Evolutionary conservation across 2,888 invertebrate genomes (phyloP).

Genomic region (Exephanes ischioxanthus): DNA sequence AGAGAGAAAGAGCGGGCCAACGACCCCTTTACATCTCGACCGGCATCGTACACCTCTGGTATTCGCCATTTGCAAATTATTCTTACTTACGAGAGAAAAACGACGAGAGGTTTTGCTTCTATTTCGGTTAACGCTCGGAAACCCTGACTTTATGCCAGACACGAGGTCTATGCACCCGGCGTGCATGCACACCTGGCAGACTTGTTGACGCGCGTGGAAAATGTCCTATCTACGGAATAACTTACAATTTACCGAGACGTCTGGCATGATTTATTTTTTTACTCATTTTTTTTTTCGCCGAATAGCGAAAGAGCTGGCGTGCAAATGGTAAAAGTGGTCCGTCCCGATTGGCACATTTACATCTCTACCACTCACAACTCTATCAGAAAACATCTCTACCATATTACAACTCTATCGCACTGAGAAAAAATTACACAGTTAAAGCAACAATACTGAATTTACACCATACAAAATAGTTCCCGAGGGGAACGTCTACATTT

Average conservation of each 20-base stretch:
- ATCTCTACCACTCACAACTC: too few relatives aligned
- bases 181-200: slow-evolving; percentile 65
- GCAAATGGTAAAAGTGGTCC: too few relatives aligned
- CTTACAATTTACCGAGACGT: slow-evolving; percentile 5
- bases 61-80: slow-evolving; percentile 26
- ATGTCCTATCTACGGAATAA: slow-evolving; percentile 50
- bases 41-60: neutral
- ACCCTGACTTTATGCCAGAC: slow-evolving; percentile 61
- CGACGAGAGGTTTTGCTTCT: slow-evolving; percentile 52
- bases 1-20: slow-evolving; percentile 27
- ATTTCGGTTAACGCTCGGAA: slow-evolving; percentile 54
- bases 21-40: slow-evolving; percentile 40
- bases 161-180: slow-evolving; percentile 51
- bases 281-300: neutral
- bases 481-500: too few relatives aligned
- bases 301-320: neutral
- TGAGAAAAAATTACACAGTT: too few relatives aligned
- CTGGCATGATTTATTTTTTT: slow-evolving; percentile 10
- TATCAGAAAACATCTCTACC: too few relatives aligned
- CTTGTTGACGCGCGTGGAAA: slow-evolving; percentile 64
- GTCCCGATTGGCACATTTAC: too few relatives aligned
- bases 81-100: slow-evolving; percentile 28
- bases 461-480: too few relatives aligned
- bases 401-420: too few relatives aligned
- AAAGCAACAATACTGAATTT: too few relatives aligned